These are phyloP conservation scores for Laticauda colubrina DNA, from an alignment of 2,113 vertebrate genomes.

Conservation along the genomic window DNA sequence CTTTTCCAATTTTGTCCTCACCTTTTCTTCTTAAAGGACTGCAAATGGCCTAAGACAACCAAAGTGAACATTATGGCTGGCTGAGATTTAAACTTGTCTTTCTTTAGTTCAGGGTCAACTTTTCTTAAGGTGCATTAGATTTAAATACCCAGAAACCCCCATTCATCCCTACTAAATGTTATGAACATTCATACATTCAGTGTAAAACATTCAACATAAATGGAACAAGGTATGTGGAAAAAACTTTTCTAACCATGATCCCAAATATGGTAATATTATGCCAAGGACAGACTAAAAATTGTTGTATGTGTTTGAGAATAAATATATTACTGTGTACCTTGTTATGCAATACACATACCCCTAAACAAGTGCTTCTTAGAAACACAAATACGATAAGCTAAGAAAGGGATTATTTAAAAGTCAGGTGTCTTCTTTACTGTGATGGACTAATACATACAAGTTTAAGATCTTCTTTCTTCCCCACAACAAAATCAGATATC, in stretches of 20 bases:
- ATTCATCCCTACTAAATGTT: not conserved
- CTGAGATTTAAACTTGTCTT: not conserved
- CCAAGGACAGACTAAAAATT: not conserved
- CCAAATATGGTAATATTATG: not conserved
- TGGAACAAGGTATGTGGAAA: not conserved
- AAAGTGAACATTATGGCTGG: not conserved
- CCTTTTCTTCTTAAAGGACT: not conserved
- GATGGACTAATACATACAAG: not conserved
- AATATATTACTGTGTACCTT: not conserved
- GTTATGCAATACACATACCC: not conserved
- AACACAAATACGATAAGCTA: not conserved
- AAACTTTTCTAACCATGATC: not conserved
- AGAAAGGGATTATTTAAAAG: not conserved
- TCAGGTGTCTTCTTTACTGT: not conserved
- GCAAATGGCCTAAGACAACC: not conserved
- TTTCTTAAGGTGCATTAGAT: not conserved
- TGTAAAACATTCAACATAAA: not conserved
- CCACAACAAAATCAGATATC: not conserved
- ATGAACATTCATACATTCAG: not conserved
- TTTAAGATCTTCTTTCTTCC: not conserved
- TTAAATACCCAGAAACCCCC: not conserved
- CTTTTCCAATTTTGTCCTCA: not conserved
- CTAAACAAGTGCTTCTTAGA: not conserved
- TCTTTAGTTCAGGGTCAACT: not conserved
- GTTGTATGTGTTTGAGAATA: not conserved